Evolutionary conservation across 2,113 vertebrate species (phyloP).

Genomic region (Australoheros scitulus): DNA sequence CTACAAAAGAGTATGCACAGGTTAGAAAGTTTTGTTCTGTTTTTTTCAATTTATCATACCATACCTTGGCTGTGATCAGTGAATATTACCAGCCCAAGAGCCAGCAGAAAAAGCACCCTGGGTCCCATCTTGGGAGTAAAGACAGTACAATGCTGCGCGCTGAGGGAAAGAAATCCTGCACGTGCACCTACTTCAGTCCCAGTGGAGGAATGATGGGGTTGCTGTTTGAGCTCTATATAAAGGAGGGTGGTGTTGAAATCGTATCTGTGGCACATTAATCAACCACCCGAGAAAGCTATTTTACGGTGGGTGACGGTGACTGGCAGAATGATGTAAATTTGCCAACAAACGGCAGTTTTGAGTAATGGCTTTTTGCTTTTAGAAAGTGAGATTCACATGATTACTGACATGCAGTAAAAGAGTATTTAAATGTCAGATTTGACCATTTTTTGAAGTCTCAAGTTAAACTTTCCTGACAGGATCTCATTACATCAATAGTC

Average conservation of each 20-base stretch:
- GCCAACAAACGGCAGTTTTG: constrained; percentile 18
- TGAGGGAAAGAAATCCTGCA: neutral
- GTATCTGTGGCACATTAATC: constrained; percentile 2
- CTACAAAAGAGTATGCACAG: neutral
- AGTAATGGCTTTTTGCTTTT: neutral
- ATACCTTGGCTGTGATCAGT: constrained; percentile 65
- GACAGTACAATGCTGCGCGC: neutral
- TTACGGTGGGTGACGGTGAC: neutral
- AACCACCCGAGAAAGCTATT: neutral
- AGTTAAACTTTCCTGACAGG: neutral
- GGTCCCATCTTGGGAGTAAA: constrained; percentile 48
- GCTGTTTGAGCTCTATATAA: constrained; percentile 44
- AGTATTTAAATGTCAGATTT: neutral
- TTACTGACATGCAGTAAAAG: neutral
- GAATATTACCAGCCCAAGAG: constrained; percentile 35
- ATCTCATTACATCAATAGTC: neutral
- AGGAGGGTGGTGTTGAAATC: constrained; percentile 37
- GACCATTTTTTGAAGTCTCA: neutral
- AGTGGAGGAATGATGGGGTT: neutral
- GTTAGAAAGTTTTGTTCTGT: neutral
- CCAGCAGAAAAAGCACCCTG: constrained; percentile 31
- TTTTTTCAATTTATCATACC: neutral
- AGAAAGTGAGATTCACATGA: neutral
- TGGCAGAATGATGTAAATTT: neutral
- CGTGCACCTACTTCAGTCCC: neutral